Percentiles rank a stretch among this genome's conserved stretches.
These are phyloP conservation scores for Chelonus formosanus DNA, from an alignment of 2,888 invertebrate species.

Conservation along the genomic window DNA sequence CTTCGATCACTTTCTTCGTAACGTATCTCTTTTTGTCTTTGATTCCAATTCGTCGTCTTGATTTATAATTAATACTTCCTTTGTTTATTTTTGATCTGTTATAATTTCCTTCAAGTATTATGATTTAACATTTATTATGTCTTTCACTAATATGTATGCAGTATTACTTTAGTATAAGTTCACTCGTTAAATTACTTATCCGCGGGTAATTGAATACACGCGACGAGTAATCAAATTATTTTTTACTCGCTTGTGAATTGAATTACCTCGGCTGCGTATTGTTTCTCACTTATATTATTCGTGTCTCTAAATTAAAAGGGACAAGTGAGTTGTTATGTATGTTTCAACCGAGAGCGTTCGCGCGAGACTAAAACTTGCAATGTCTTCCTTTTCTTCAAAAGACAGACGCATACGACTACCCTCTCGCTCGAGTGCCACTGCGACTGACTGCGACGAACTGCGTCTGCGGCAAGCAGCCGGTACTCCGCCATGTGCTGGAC, in stretches of 20 bases:
- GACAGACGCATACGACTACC: conserved; percentile 65
- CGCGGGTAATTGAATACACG: not conserved
- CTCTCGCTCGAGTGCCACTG: conserved; percentile 61
- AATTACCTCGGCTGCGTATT: not conserved
- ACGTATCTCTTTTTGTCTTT: no score
- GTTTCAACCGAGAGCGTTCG: conserved; percentile 20
- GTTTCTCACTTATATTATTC: not conserved
- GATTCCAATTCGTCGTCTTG: no score
- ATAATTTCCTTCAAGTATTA: no score
- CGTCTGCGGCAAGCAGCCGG: conserved; percentile 60
- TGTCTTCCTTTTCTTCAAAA: conserved; percentile 29
- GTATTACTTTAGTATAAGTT: no score
- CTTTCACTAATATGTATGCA: no score
- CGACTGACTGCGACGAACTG: conserved; percentile 51
- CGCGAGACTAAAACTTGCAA: conserved; percentile 25
- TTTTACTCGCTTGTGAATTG: not conserved
- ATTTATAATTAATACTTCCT: no score
- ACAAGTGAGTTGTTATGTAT: not conserved
- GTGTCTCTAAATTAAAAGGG: not conserved
- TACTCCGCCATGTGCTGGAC: conserved; percentile 64
- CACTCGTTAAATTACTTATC: no score
- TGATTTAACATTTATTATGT: no score
- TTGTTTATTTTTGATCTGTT: no score
- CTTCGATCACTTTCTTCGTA: no score
- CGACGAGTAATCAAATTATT: conserved; percentile 6